A percentile compares a stretch with the other conserved stretches of the same genome.
Conservation (phyloP, 2,113 vertebrate species). For the Hipposideros armiger region DNA sequence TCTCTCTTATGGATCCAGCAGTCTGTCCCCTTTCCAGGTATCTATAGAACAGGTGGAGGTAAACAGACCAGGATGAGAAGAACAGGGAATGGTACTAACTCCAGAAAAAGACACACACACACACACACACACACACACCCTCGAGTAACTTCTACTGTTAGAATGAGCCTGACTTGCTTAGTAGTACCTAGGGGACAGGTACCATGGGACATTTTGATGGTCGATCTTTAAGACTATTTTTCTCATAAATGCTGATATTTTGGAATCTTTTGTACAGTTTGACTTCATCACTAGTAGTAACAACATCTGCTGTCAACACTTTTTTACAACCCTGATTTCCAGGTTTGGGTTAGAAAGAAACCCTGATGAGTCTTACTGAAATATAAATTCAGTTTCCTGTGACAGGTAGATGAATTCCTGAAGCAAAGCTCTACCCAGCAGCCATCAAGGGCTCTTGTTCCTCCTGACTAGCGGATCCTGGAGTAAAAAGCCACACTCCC, state of each 20-base stretch:
- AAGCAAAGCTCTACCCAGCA: neutral
- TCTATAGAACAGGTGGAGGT: neutral
- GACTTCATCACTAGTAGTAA: neutral
- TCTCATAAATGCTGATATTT: neutral
- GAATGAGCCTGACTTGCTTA: neutral
- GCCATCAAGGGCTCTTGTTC: neutral
- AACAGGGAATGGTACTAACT: neutral
- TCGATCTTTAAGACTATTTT: neutral
- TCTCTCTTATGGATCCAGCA: neutral
- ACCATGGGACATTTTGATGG: neutral
- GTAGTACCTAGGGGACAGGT: neutral
- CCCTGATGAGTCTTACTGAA: neutral
- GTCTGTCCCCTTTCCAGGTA: neutral
- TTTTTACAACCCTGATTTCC: neutral
- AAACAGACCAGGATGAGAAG: neutral
- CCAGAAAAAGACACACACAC: neutral
- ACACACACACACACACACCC: neutral
- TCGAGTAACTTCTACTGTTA: neutral
- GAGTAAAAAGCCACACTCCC: neutral
- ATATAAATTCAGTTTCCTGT: neutral
- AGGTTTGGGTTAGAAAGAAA: conserved; percentile 13
- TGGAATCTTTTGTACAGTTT: neutral
- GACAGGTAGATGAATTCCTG: neutral
- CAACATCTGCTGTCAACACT: neutral
- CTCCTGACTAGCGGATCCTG: neutral